phyloP scores from a whole-genome alignment of 2,113 vertebrate species.

The Alexandromys fortis region DNA sequence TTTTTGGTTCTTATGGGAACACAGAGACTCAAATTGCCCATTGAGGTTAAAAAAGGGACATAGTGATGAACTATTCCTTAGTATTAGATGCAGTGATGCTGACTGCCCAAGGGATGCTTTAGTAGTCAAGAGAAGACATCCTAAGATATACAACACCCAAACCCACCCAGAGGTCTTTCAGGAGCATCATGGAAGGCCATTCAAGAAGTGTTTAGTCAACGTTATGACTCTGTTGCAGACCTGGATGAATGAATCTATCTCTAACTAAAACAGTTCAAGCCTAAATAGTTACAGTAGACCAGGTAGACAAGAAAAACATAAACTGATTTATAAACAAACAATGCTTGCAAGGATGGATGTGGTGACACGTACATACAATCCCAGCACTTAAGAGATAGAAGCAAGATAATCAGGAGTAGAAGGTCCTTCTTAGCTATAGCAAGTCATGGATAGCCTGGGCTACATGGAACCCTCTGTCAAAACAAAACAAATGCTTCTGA shows the following conservation, averaged over 20 bases:
- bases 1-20: neutral
- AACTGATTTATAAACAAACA: neutral
- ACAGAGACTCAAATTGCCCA: neutral
- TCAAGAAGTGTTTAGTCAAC: neutral
- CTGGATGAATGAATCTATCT: neutral
- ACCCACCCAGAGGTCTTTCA: neutral
- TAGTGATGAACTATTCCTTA: neutral
- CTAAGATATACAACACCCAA: neutral
- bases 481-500: neutral
- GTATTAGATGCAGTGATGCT: fast-evolving
- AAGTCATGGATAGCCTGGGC: no score
- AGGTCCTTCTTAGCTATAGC: neutral
- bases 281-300: neutral
- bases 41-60: neutral
- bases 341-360: neutral
- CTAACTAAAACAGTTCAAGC: neutral
- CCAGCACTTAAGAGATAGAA: neutral
- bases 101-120: no score
- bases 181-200: neutral
- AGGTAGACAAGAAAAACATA: neutral
- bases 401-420: neutral
- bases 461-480: neutral
- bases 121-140: neutral
- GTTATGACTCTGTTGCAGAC: neutral
- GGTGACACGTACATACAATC: no score